Conservation (phyloP, 2,113 vertebrate genomes). For the Xenopus borealis region DNA sequence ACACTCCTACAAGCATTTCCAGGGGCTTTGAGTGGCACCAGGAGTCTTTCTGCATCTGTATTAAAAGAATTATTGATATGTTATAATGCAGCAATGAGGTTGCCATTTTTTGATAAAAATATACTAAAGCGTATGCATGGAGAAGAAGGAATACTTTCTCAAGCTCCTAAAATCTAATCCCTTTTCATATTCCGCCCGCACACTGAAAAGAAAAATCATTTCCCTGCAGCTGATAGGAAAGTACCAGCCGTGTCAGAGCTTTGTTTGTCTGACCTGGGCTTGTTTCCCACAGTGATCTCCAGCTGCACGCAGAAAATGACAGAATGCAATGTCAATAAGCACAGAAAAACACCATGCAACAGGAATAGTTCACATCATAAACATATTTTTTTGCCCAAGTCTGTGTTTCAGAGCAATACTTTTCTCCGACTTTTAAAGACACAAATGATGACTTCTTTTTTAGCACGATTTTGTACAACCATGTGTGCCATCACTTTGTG, state of each 20-base stretch:
- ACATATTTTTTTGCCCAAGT: too few species aligned
- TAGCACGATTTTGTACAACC: too few species aligned
- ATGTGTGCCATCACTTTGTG: too few species aligned
- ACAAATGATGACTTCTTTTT: too few species aligned
- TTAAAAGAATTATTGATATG: too few species aligned
- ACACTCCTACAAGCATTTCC: too few species aligned
- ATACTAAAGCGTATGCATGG: conserved; percentile 2
- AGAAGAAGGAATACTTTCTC: conserved; percentile 2
- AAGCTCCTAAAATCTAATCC: not conserved
- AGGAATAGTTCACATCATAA: not conserved
- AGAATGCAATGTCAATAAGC: not conserved
- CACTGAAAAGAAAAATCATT: conserved; percentile 13
- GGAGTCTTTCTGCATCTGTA: too few species aligned
- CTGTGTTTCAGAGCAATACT: too few species aligned
- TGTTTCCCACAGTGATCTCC: conserved; percentile 17
- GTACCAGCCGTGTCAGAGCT: not conserved
- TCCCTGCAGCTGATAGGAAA: conserved; percentile 7
- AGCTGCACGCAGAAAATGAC: conserved; percentile 10
- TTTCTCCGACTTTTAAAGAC: too few species aligned
- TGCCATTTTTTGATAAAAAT: too few species aligned
- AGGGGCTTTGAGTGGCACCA: too few species aligned
- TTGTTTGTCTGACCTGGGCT: conserved; percentile 2
- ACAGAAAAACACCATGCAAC: not conserved
- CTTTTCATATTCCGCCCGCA: not conserved
- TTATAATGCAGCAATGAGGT: too few species aligned